Conservation (phyloP, 2,797 vertebrate genomes). For the Vespertilio murinus region DNA sequence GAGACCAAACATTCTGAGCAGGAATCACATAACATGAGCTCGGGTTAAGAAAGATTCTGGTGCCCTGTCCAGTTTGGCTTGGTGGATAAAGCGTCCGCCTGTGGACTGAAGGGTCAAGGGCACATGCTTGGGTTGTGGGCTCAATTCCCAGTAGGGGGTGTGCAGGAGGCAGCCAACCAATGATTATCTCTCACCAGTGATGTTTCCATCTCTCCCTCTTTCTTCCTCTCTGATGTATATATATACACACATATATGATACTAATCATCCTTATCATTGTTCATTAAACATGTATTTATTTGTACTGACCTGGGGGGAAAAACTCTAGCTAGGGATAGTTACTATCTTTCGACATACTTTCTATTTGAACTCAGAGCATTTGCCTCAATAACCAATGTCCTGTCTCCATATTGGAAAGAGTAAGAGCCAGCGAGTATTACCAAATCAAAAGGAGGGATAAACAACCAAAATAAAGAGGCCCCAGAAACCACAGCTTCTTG, state of each 20-base stretch:
- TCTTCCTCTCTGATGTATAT: no score
- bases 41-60: not conserved
- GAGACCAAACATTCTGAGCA: not conserved
- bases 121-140: no score
- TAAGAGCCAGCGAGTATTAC: slow-evolving; percentile 22
- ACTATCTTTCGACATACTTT: slow-evolving; percentile 1
- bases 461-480: slow-evolving; percentile 45
- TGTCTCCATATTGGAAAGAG: not conserved
- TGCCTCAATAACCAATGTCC: slow-evolving; percentile 15
- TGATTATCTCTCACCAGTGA: no score
- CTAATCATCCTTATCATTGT: no score
- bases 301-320: not conserved
- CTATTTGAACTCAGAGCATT: not conserved
- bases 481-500: slow-evolving; percentile 45
- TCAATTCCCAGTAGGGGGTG: no score
- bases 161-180: no score
- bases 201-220: no score
- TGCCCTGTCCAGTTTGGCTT: no score
- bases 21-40: not conserved
- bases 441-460: slow-evolving; percentile 52
- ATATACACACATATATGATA: no score
- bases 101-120: no score
- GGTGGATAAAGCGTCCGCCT: no score
- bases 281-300: not conserved
- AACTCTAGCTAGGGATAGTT: not conserved